Percentiles rank a stretch among this genome's conserved stretches.
Evolutionary conservation across 2,888 invertebrate genomes (phyloP).

Genomic region (Callosobruchus maculatus): DNA sequence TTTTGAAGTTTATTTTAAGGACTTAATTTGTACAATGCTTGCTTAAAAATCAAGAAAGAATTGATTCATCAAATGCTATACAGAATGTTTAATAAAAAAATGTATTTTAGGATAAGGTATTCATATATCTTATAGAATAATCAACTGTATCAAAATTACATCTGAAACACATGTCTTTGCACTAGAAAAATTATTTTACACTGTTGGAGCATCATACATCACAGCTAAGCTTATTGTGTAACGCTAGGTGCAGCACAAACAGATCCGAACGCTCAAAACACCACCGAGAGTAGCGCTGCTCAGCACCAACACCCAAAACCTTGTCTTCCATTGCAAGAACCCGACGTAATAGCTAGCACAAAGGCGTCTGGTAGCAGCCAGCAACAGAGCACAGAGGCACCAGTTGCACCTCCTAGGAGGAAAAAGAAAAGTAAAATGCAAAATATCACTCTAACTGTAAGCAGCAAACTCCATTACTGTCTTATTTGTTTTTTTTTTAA

Average conservation of each 20-base stretch:
- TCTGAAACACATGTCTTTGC: too few species aligned
- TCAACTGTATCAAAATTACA: too few species aligned
- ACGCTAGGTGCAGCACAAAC: neutral
- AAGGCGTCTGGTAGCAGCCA: constrained; percentile 55
- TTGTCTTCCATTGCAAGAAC: constrained; percentile 65
- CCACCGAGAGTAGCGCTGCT: neutral
- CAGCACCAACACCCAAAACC: constrained; percentile 21
- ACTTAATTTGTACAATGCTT: too few species aligned
- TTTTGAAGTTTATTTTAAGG: too few species aligned
- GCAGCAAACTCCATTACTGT: too few species aligned
- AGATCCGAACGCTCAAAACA: neutral
- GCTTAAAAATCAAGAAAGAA: too few species aligned
- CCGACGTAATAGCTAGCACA: constrained; percentile 91
- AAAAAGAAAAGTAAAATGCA: constrained; percentile 61
- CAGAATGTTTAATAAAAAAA: too few species aligned
- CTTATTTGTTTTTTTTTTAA: too few species aligned
- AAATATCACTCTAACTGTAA: neutral
- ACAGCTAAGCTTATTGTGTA: neutral
- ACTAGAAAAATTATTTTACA: too few species aligned
- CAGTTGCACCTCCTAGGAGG: constrained; percentile 75
- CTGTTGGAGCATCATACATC: neutral
- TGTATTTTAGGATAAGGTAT: too few species aligned
- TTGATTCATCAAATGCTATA: too few species aligned
- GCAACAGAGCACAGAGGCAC: constrained; percentile 45
- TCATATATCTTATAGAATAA: too few species aligned